A percentile compares a stretch with the other conserved stretches of the same genome.
These are phyloP conservation scores for Criorhina ranunculi DNA, from an alignment of 2,888 invertebrate genomes.

Conservation along the genomic window DNA sequence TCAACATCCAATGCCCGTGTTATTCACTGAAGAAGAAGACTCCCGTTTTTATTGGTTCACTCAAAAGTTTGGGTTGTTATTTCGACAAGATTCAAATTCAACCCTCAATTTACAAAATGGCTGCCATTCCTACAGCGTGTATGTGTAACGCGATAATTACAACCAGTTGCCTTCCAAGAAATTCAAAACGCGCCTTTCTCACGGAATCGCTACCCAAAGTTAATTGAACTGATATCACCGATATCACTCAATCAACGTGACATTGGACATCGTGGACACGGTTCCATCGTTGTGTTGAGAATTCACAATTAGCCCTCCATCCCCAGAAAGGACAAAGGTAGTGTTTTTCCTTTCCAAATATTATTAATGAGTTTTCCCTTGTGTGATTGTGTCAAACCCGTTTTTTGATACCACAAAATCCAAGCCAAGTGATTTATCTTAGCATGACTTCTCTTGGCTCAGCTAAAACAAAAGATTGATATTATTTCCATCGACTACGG, in stretches of 20 bases:
- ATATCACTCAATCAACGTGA: conserved; percentile 75
- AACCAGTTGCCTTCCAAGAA: conserved; percentile 15
- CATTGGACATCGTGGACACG: conserved; percentile 55
- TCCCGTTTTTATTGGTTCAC: too few relatives aligned
- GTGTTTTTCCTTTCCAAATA: conserved; percentile 57
- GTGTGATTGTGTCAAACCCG: conserved; percentile 70
- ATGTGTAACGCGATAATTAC: conserved; percentile 15
- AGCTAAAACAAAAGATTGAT: conserved; percentile 76
- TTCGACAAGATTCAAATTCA: too few relatives aligned
- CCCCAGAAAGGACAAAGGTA: conserved; percentile 24
- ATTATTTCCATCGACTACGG: conserved; percentile 63
- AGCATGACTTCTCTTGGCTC: conserved; percentile 15
- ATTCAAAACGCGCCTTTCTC: conserved; percentile 22
- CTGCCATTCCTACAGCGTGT: too few relatives aligned
- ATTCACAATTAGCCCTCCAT: conserved; percentile 61
- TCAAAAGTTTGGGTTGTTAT: too few relatives aligned
- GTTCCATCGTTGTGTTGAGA: conserved; percentile 45
- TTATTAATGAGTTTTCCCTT: conserved; percentile 73
- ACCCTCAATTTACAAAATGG: too few relatives aligned
- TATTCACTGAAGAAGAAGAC: too few relatives aligned
- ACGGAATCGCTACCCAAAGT: conserved; percentile 36
- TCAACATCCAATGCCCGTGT: too few relatives aligned
- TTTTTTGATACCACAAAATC: conserved; percentile 44
- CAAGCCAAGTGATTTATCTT: conserved; percentile 72
- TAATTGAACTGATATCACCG: conserved; percentile 66